Evolutionary conservation across 2,113 vertebrate genomes (phyloP).

Genomic region (Hydrochoerus hydrochaeris): DNA sequence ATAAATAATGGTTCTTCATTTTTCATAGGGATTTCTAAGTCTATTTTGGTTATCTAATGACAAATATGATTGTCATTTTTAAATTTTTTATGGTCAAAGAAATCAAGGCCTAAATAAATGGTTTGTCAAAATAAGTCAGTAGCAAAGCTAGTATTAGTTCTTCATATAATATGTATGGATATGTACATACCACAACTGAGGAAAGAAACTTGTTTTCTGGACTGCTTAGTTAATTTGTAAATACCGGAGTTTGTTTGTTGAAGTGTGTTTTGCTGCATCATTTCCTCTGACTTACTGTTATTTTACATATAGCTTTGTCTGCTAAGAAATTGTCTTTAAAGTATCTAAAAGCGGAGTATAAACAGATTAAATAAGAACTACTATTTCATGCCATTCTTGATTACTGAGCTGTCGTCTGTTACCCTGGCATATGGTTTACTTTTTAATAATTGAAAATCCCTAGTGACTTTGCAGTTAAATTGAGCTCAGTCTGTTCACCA

Average conservation of each 20-base stretch:
- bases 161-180: neutral
- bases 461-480: constrained; percentile 54
- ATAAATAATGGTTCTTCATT: constrained; percentile 37
- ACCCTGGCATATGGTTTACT: constrained; percentile 75
- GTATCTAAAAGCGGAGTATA: constrained; percentile 1
- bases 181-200: neutral
- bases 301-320: neutral
- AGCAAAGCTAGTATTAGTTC: constrained; percentile 25
- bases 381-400: constrained; percentile 29
- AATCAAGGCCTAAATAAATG: constrained; percentile 44
- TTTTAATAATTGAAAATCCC: constrained; percentile 80
- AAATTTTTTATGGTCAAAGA: constrained; percentile 40
- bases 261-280: neutral
- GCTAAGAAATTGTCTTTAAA: constrained; percentile 29
- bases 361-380: constrained; percentile 41
- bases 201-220: neutral
- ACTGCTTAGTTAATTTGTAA: neutral
- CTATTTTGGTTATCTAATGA: constrained; percentile 60
- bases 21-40: constrained; percentile 48
- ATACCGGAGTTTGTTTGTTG: neutral
- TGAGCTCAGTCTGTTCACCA: constrained; percentile 45
- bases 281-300: constrained; percentile 14
- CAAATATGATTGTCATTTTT: constrained; percentile 40
- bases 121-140: constrained; percentile 64
- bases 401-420: constrained; percentile 62